Base-by-base conservation (phyloP, 2,888 invertebrate species). In the Hydraecia micacea region DNA sequence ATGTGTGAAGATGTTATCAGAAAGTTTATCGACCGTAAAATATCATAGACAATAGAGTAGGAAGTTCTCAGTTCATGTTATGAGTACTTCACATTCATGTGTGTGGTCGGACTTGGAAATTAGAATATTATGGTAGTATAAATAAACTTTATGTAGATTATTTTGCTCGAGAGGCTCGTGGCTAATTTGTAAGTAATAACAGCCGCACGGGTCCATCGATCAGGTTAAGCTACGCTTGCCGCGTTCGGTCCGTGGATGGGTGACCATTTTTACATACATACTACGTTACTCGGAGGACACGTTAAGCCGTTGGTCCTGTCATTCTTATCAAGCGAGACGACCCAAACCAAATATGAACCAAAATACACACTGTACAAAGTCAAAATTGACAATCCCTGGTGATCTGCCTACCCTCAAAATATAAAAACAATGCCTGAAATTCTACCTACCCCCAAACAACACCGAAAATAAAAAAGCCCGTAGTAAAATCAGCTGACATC, bases 21-120 rank as follows among this genome's bases (percentile, higher is more conserved):
- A 28, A 32, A 68, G 39, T 82, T 82, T 82, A 82, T 82, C 81
- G 77, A 73, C 70, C 77, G 81, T 82, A 49, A 82, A 82, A 82
- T 77, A 82, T 77, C 55, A 70, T 49, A 82, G 65, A 82, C 77
- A 77, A 73, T 62, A 46, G 49, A 77, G 13, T 36, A 81, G 73
- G 73, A 77, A 73, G 73, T 77, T 52, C 60, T 75, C 36, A 60
- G 49, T 68, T 69, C 28, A 21, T 28, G n/a, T n/a, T n/a, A 11
- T 25, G 25, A 60, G 65, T 46, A 32, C 4, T n/a, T 46, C 6
- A 42, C 7, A 60, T 73, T 32, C 13, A 55, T 75, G 15, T 63
- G 36, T 75, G 32, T 75, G 71, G 67, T 69, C 28, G 21, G 49
- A 55, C 18, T 67, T 49, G 25, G 7, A 63, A 25, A 69, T 63